phyloP scores from a whole-genome alignment of 1,140 invertebrate genomes.

The Cydia strobilella region DNA sequence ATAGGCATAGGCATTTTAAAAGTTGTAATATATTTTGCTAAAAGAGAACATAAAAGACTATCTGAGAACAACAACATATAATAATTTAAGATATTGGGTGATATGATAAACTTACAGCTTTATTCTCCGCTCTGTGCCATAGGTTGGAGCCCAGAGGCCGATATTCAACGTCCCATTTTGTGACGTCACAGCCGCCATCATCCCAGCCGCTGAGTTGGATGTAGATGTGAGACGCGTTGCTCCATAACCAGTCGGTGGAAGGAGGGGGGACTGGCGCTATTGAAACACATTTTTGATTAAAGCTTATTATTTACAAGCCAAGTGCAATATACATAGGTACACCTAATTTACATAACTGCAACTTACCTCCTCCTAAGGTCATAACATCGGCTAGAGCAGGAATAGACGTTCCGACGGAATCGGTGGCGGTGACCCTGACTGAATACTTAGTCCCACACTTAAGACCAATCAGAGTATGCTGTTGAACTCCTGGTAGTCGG shows the following conservation, averaged over 20 bases:
- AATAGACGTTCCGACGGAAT: conserved; percentile 83
- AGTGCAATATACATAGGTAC: background rate
- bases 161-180: conserved; percentile 75
- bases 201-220: conserved; percentile 75
- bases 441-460: conserved; percentile 89
- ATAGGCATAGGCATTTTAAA: too few relatives aligned
- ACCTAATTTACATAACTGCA: background rate
- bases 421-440: conserved; percentile 87
- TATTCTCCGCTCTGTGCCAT: conserved; percentile 72
- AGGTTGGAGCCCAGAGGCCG: conserved; percentile 59
- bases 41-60: too few relatives aligned
- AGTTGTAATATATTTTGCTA: too few relatives aligned
- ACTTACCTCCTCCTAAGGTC: conserved; percentile 65
- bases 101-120: conserved; percentile 54
- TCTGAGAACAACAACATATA: too few relatives aligned
- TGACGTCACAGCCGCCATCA: conserved; percentile 74
- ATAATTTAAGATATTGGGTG: too few relatives aligned
- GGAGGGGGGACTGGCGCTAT: conserved; percentile 68
- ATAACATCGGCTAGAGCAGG: conserved; percentile 67
- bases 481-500: conserved; percentile 55
- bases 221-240: conserved; percentile 73
- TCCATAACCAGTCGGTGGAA: conserved; percentile 75
- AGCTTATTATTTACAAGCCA: background rate
- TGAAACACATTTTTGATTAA: conserved; percentile 9
- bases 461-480: conserved; percentile 86